Percentiles rank a stretch among this genome's conserved stretches.
phyloP scores from a whole-genome alignment of 2,888 invertebrate species.

The Drosophila mimetica region DNA sequence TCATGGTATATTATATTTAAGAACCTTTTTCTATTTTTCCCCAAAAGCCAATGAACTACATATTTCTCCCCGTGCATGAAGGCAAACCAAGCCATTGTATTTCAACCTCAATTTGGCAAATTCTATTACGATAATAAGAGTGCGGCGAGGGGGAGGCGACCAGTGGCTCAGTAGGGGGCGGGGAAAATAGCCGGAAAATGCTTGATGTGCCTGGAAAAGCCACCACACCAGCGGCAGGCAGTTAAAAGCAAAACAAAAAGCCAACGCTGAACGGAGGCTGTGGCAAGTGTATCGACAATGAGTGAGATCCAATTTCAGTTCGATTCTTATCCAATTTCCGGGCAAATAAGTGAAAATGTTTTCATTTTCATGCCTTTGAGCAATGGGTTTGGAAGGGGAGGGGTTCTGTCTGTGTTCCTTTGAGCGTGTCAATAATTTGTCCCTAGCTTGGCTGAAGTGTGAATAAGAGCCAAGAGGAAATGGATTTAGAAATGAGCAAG shows the following conservation, averaged over 20 bases:
- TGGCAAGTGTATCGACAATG: constrained; percentile 69
- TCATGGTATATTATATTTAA: too few species aligned
- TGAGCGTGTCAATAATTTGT: constrained; percentile 77
- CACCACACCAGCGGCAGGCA: constrained; percentile 50
- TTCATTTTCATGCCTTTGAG: constrained; percentile 73
- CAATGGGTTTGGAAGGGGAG: constrained; percentile 41
- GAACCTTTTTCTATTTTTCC: too few species aligned
- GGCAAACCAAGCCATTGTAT: constrained; percentile 56
- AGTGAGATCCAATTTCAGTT: constrained; percentile 84
- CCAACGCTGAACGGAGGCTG: constrained; percentile 30
- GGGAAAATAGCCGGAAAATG: constrained; percentile 77
- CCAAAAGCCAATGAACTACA: background rate
- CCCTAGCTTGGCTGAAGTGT: constrained; percentile 50
- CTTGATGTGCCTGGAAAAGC: constrained; percentile 65
- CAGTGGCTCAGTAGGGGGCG: constrained; percentile 12
- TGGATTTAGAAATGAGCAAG: constrained; percentile 56
- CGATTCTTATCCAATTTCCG: constrained; percentile 84
- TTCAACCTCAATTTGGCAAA: constrained; percentile 84
- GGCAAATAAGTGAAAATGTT: constrained; percentile 82
- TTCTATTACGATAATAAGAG: constrained; percentile 82
- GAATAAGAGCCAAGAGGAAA: constrained; percentile 47
- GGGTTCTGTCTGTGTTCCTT: constrained; percentile 35
- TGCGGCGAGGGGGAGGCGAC: constrained; percentile 39
- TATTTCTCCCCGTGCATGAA: constrained; percentile 4
- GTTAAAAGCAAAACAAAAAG: constrained; percentile 79